A percentile compares a stretch with the other conserved stretches of the same genome.
These are phyloP conservation scores for Brienomyrus longianalis DNA, from an alignment of 2,113 vertebrate genomes.

Conservation along the genomic window DNA sequence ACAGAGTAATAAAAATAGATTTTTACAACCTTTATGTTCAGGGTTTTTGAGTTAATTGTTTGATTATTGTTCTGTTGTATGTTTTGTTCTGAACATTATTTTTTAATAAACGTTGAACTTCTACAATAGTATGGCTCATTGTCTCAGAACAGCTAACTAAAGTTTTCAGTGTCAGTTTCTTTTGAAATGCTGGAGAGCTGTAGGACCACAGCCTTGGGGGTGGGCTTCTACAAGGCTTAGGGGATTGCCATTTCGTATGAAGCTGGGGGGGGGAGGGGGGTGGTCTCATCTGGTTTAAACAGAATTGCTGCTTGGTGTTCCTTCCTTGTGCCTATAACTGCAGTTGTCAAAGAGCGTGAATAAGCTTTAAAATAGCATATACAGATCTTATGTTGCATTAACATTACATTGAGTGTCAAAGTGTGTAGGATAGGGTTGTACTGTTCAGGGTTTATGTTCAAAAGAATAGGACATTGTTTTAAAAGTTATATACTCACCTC, in stretches of 20 bases:
- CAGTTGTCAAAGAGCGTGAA: not conserved
- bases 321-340: not conserved
- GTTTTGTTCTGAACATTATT: not conserved
- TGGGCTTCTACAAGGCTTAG: not conserved
- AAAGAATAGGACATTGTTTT: not conserved
- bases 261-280: too few relatives aligned
- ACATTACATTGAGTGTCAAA: not conserved
- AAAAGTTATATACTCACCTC: not conserved
- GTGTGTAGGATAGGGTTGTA: not conserved
- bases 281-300: not conserved
- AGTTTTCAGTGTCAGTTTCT: not conserved
- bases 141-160: not conserved
- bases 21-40: not conserved
- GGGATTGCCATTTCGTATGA: not conserved
- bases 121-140: not conserved
- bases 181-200: not conserved
- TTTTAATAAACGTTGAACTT: not conserved
- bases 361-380: not conserved
- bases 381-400: not conserved
- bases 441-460: not conserved
- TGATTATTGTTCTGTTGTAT: not conserved
- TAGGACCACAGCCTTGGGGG: not conserved
- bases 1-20: not conserved
- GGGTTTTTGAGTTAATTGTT: not conserved
- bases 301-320: not conserved